Evolutionary conservation across 1,140 invertebrate species (phyloP).

Genomic region (Papilio polyxenes): DNA sequence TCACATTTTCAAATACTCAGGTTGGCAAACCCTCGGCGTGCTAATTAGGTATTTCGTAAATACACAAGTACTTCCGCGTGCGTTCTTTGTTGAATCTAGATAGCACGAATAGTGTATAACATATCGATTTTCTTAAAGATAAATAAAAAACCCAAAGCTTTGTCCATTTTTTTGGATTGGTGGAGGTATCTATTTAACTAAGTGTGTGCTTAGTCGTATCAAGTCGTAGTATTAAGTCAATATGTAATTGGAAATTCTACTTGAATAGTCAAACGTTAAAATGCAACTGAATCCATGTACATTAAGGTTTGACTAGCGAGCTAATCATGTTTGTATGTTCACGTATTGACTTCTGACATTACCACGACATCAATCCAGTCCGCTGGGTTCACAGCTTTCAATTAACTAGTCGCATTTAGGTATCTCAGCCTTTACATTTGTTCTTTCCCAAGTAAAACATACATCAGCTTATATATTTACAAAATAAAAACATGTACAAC

Average conservation of each 20-base stretch:
- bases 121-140: not conserved
- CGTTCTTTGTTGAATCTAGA: too few relatives aligned
- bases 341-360: not conserved
- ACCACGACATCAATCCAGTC: constrained; percentile 18
- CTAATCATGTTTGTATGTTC: not conserved
- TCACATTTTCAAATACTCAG: too few relatives aligned
- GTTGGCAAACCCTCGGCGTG: too few relatives aligned
- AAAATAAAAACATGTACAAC: constrained; percentile 65
- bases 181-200: not conserved
- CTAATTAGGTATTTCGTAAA: too few relatives aligned
- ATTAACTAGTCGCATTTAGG: constrained; percentile 46
- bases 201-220: not conserved
- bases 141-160: not conserved
- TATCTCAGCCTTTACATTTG: constrained; percentile 52
- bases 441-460: constrained; percentile 54
- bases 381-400: constrained; percentile 47
- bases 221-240: not conserved
- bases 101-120: too few relatives aligned
- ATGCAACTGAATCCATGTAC: not conserved
- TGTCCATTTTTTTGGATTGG: not conserved
- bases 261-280: constrained; percentile 31
- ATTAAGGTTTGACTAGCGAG: not conserved
- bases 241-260: constrained; percentile 12
- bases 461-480: constrained; percentile 58
- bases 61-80: too few relatives aligned